Evolutionary conservation across 2,113 vertebrate species (phyloP).

Genomic region (Colistium nudipinnis): DNA sequence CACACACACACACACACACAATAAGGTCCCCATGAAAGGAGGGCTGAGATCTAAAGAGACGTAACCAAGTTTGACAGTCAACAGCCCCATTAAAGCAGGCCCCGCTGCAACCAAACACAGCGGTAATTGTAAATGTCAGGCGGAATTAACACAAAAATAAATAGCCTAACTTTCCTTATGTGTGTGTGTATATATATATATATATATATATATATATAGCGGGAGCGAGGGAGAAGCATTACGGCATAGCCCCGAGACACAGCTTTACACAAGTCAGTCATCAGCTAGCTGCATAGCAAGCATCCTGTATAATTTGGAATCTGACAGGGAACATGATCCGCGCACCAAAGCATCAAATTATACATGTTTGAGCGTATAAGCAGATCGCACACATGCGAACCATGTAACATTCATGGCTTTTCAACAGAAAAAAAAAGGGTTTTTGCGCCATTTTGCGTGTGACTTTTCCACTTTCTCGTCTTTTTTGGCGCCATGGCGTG

Average conservation of each 20-base stretch:
- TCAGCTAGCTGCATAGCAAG: conserved; percentile 19
- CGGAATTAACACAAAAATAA: conserved; percentile 82
- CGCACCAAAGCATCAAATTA: conserved; percentile 28
- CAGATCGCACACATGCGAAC: conserved; percentile 43
- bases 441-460: background rate
- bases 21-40: conserved; percentile 72
- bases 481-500: conserved; percentile 25
- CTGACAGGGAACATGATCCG: conserved; percentile 29
- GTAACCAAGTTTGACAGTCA: conserved; percentile 85
- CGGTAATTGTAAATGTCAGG: conserved; percentile 85
- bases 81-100: conserved; percentile 79
- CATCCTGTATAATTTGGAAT: conserved; percentile 24
- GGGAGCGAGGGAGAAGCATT: conserved; percentile 48
- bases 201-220: too few relatives aligned
- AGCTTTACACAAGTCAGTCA: conserved; percentile 28
- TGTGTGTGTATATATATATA: too few relatives aligned
- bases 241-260: conserved; percentile 9
- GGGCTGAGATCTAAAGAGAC: conserved; percentile 72
- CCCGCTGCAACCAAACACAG: conserved; percentile 79
- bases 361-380: conserved; percentile 38
- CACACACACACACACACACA: conserved; percentile 48
- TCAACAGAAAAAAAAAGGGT: too few relatives aligned
- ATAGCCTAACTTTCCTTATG: conserved; percentile 70
- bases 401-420: conserved; percentile 47
- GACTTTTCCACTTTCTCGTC: conserved; percentile 43